A percentile compares a stretch with the other conserved stretches of the same genome.
phyloP scores from a whole-genome alignment of 2,113 vertebrate species.

The Menidia beryllina region DNA sequence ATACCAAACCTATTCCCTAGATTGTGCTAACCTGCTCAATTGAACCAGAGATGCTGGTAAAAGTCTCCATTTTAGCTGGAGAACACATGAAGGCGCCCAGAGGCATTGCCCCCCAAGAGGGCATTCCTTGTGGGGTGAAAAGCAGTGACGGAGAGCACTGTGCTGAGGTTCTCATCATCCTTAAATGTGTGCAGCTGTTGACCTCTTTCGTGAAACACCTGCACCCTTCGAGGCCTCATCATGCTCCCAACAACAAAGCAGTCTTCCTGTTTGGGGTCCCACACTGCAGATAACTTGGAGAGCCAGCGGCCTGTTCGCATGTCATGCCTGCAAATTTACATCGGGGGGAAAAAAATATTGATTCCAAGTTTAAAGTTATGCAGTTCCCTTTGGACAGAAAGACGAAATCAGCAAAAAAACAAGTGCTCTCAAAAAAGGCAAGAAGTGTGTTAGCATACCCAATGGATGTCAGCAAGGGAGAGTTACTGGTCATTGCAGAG shows the following conservation, averaged over 20 bases:
- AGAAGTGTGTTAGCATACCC: slow-evolving; percentile 68
- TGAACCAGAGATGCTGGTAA: not conserved
- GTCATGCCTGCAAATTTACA: slow-evolving; percentile 77
- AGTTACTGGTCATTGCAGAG: slow-evolving; percentile 58
- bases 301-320: slow-evolving; percentile 85
- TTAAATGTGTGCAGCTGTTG: slow-evolving; percentile 74
- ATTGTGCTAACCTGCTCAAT: not conserved
- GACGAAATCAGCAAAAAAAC: not conserved
- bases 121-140: slow-evolving; percentile 85
- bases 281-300: slow-evolving; percentile 83
- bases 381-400: too few relatives aligned
- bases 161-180: slow-evolving; percentile 73
- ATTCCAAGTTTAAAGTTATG: too few relatives aligned
- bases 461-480: slow-evolving; percentile 74
- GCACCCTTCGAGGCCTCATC: slow-evolving; percentile 74
- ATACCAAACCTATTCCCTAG: not conserved
- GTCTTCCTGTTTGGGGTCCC: slow-evolving; percentile 91
- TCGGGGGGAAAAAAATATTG: not conserved
- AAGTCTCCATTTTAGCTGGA: slow-evolving; percentile 49
- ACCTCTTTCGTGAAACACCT: slow-evolving; percentile 85
- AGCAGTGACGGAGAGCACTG: slow-evolving; percentile 83
- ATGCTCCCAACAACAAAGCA: slow-evolving; percentile 88
- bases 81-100: slow-evolving; percentile 87
- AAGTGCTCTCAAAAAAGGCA: not conserved
- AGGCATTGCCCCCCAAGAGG: slow-evolving; percentile 86